These are phyloP conservation scores for Neopipo cinnamomea DNA, from an alignment of 2,113 vertebrate species.

Conservation along the genomic window DNA sequence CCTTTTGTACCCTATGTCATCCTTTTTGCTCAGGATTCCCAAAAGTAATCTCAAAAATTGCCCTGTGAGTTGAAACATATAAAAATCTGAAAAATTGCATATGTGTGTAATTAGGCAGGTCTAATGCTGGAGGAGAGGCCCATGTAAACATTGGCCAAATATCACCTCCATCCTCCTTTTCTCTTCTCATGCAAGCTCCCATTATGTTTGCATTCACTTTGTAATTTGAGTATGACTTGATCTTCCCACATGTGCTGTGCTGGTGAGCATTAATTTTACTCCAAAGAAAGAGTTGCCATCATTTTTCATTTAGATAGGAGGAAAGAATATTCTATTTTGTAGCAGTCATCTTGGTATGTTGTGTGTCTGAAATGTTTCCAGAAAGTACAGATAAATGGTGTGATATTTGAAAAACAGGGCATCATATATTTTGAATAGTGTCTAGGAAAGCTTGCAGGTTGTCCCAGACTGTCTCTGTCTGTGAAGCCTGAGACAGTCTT, in stretches of 20 bases:
- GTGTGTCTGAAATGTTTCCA: slow-evolving; percentile 46
- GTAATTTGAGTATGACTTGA: slow-evolving; percentile 11
- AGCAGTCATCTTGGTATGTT: slow-evolving; percentile 25
- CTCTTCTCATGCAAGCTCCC: neutral
- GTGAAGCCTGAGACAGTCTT: slow-evolving; percentile 36
- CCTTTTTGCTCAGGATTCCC: neutral
- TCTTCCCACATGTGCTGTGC: neutral
- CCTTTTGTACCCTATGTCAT: neutral
- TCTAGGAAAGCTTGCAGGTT: slow-evolving; percentile 45
- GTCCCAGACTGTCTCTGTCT: slow-evolving; percentile 27
- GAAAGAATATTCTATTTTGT: slow-evolving; percentile 27
- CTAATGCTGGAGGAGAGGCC: neutral
- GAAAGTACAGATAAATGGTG: slow-evolving; percentile 52
- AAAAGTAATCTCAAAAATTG: neutral
- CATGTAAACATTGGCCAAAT: neutral
- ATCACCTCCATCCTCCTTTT: neutral
- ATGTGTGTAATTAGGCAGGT: neutral
- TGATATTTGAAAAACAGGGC: slow-evolving; percentile 54
- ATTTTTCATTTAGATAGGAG: slow-evolving; percentile 50
- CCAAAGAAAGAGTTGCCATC: neutral
- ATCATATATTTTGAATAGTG: slow-evolving; percentile 48
- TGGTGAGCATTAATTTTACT: slow-evolving; percentile 16
- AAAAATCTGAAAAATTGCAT: neutral
- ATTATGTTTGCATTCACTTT: neutral
- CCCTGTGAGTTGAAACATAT: neutral